Conservation (phyloP, 1,140 invertebrate species). For the Drosophila tani region DNA sequence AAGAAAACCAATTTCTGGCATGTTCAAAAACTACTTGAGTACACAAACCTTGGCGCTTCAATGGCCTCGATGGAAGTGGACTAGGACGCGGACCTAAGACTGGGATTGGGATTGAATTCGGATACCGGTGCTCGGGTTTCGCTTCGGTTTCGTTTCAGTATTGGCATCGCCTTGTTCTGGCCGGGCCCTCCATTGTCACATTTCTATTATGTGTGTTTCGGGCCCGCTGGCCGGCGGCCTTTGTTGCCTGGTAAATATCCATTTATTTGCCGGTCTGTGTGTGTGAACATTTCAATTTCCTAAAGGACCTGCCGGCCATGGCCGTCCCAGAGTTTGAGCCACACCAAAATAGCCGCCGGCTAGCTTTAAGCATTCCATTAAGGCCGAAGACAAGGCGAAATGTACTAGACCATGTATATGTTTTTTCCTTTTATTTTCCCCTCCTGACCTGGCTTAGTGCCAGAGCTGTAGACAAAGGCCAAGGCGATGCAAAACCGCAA, state of each 20-base stretch:
- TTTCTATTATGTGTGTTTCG: constrained; percentile 63
- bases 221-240: constrained; percentile 31
- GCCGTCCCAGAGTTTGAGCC: constrained; percentile 34
- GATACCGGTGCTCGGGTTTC: constrained; percentile 20
- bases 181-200: constrained; percentile 62
- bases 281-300: constrained; percentile 77
- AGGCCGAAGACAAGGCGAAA: constrained; percentile 42
- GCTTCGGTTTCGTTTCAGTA: constrained; percentile 19
- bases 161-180: constrained; percentile 20
- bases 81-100: neutral
- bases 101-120: constrained; percentile 6
- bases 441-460: constrained; percentile 20
- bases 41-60: constrained; percentile 56
- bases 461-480: constrained; percentile 17
- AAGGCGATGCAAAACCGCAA: constrained; percentile 21
- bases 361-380: constrained; percentile 70
- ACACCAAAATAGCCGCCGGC: constrained; percentile 64
- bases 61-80: constrained; percentile 13
- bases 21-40: constrained; percentile 60
- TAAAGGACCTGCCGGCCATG: constrained; percentile 51
- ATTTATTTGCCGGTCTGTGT: constrained; percentile 65
- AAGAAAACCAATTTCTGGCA: constrained; percentile 68
- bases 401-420: constrained; percentile 21
- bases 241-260: constrained; percentile 70
- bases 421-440: constrained; percentile 2